Conservation (phyloP, 2,113 vertebrate genomes). For the Anoplopoma fimbria region DNA sequence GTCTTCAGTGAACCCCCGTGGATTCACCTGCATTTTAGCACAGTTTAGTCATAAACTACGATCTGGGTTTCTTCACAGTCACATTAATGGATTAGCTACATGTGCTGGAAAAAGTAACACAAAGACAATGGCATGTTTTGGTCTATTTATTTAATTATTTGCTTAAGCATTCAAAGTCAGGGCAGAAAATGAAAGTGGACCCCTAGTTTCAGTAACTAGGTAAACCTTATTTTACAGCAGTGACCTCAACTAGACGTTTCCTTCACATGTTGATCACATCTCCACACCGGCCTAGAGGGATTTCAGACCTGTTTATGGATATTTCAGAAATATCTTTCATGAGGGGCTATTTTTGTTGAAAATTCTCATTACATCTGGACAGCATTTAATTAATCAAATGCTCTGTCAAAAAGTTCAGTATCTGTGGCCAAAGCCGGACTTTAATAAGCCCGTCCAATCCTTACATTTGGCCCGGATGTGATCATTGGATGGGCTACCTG, state of each 20-base stretch:
- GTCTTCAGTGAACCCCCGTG: neutral
- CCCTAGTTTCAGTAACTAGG: neutral
- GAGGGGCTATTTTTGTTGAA: no score
- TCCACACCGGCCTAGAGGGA: neutral
- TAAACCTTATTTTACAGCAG: neutral
- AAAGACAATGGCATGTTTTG: neutral
- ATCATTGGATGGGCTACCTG: no score
- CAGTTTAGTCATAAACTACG: no score
- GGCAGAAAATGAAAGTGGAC: neutral
- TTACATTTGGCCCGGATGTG: no score
- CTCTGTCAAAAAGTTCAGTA: no score
- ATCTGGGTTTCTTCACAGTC: neutral
- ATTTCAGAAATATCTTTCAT: neutral
- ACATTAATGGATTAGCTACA: neutral
- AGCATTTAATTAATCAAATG: no score
- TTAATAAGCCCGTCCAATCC: no score
- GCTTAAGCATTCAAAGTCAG: neutral
- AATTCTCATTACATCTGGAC: no score
- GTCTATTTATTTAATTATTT: neutral
- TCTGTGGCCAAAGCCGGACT: no score
- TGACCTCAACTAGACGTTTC: neutral
- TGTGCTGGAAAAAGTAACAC: neutral
- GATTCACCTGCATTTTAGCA: neutral
- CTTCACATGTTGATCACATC: neutral
- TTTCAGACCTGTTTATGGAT: neutral